phyloP scores from a whole-genome alignment of 2,113 vertebrate species.

The Xyliphius kryptos region DNA sequence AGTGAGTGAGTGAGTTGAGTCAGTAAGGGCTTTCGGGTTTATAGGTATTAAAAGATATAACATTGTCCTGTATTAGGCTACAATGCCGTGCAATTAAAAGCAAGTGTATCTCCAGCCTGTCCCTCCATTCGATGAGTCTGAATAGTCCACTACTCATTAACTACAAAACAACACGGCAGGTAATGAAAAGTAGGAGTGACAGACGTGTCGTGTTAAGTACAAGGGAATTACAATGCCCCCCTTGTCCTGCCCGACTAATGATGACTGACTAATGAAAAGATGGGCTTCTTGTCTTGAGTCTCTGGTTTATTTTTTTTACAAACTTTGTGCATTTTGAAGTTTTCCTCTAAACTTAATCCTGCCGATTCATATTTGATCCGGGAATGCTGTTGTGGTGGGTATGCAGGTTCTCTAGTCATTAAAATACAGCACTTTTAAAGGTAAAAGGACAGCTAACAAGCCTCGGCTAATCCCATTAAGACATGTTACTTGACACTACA shows the following conservation, averaged over 20 bases:
- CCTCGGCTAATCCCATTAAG: background rate
- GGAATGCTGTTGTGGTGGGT: too few relatives aligned
- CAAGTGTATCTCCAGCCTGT: too few relatives aligned
- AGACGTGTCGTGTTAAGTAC: constrained; percentile 1
- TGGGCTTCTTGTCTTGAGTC: constrained; percentile 5
- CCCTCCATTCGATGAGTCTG: too few relatives aligned
- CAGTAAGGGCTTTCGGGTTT: too few relatives aligned
- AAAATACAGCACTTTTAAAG: background rate
- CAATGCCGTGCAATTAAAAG: too few relatives aligned
- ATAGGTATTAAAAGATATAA: too few relatives aligned
- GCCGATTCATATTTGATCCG: too few relatives aligned
- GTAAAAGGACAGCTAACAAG: background rate
- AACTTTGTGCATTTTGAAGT: background rate
- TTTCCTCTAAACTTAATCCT: background rate
- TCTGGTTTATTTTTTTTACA: background rate
- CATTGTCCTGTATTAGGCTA: too few relatives aligned
- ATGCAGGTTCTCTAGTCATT: too few relatives aligned
- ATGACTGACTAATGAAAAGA: constrained; percentile 16
- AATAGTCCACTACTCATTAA: too few relatives aligned
- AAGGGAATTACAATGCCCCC: constrained; percentile 12
- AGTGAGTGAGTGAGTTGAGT: too few relatives aligned
- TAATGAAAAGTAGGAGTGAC: constrained; percentile 26
- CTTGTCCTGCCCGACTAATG: constrained; percentile 2
- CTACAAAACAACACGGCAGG: background rate
- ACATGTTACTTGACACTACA: constrained; percentile 2